Conservation (phyloP, 2,888 invertebrate species). For the Dinocampus coccinellae region DNA sequence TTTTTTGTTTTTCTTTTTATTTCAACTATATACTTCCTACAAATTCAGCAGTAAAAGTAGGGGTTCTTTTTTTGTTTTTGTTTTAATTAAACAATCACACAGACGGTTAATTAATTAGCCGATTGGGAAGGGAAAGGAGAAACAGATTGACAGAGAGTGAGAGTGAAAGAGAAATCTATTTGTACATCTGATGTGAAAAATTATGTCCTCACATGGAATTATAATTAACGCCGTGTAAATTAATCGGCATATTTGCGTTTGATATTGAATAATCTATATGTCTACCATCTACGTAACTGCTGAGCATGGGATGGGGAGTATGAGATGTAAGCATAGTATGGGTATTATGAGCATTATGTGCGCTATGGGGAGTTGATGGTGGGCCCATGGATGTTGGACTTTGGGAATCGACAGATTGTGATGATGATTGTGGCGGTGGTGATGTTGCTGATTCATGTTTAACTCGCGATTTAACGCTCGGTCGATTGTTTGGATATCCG, state of each 20-base stretch:
- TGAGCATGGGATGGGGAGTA: constrained; percentile 77
- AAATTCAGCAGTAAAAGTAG: neutral
- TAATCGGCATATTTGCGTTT: constrained; percentile 77
- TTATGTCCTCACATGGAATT: constrained; percentile 77
- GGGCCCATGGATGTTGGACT: constrained; percentile 69
- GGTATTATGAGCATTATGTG: constrained; percentile 61
- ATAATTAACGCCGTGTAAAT: constrained; percentile 82
- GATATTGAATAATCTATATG: constrained; percentile 77
- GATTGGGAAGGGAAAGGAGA: neutral
- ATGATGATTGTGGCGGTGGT: constrained; percentile 71
- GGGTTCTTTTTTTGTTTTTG: neutral
- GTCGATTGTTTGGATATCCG: constrained; percentile 84
- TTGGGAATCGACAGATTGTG: constrained; percentile 69
- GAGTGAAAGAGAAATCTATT: constrained; percentile 27
- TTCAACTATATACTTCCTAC: neutral
- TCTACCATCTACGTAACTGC: constrained; percentile 77
- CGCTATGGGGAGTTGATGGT: constrained; percentile 55
- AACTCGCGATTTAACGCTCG: constrained; percentile 83
- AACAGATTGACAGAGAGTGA: too few species aligned
- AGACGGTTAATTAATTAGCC: neutral
- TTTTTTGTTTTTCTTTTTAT: neutral
- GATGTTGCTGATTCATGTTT: constrained; percentile 77
- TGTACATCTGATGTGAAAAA: constrained; percentile 45
- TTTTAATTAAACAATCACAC: neutral
- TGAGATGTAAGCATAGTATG: constrained; percentile 75